phyloP scores from a whole-genome alignment of 2,797 vertebrate species.

The Notoglanidium macrostoma region DNA sequence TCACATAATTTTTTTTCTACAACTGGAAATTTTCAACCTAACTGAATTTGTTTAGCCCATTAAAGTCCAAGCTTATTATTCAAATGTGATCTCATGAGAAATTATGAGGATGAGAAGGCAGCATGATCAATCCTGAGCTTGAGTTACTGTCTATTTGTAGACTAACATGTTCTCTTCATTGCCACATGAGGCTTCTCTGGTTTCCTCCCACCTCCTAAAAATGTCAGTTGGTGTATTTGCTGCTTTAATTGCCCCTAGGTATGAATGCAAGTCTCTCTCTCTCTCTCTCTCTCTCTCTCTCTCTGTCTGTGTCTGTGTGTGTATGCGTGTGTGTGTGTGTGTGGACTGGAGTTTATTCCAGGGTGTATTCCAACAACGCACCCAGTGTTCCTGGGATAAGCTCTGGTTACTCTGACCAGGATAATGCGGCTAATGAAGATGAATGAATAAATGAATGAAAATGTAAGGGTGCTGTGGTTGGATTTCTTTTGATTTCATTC shows the following conservation, averaged over 20 bases:
- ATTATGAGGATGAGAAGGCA: background rate
- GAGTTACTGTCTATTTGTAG: background rate
- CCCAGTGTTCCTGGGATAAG: background rate
- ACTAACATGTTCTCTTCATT: background rate
- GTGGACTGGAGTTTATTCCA: background rate
- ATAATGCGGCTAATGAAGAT: background rate
- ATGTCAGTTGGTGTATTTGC: background rate
- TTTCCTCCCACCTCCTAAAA: slow-evolving; percentile 13
- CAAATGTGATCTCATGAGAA: background rate
- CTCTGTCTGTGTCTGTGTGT: background rate
- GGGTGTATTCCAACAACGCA: background rate
- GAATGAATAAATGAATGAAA: background rate
- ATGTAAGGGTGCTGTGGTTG: background rate
- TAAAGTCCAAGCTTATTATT: background rate
- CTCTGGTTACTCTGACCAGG: background rate
- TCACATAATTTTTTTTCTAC: background rate
- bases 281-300: no score
- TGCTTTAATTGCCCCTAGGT: background rate
- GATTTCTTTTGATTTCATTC: background rate
- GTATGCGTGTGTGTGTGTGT: background rate
- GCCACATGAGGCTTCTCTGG: slow-evolving; percentile 5
- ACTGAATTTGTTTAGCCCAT: slow-evolving; percentile 11
- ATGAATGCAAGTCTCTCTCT: background rate
- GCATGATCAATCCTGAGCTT: background rate
- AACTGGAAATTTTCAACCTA: background rate